These are phyloP conservation scores for Rhinella marina DNA, from an alignment of 2,797 vertebrate genomes.

Conservation along the genomic window DNA sequence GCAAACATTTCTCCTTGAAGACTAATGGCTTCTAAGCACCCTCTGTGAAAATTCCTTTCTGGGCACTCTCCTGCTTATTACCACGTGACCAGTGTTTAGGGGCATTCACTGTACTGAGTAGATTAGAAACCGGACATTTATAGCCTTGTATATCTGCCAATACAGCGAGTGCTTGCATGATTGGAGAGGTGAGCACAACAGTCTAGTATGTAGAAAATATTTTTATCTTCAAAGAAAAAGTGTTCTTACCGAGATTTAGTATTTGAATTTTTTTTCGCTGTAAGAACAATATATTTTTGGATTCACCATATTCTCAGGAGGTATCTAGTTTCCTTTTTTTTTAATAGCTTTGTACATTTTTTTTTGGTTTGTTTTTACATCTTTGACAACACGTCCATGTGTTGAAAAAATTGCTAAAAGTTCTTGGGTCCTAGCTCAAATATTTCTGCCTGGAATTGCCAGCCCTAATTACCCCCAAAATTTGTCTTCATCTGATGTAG, in stretches of 20 bases:
- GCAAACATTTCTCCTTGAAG: conserved; percentile 50
- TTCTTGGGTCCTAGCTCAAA: no score
- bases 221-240: neutral
- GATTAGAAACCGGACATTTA: neutral
- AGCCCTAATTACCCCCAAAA: neutral
- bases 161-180: neutral
- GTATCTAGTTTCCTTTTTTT: no score
- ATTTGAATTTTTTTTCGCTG: neutral
- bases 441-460: no score
- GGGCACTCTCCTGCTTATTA: neutral
- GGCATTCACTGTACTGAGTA: neutral
- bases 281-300: no score
- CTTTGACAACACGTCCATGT: neutral
- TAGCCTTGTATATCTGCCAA: neutral
- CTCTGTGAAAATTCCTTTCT: conserved; percentile 25
- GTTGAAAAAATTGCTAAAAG: no score
- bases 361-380: neutral
- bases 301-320: no score
- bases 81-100: neutral
- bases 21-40: conserved; percentile 34
- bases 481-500: neutral
- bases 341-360: no score
- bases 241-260: neutral
- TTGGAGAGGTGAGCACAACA: neutral
- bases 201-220: neutral